Evolutionary conservation across 2,113 vertebrate species (phyloP), one percentile per base, ranked within the genome.

Genomic region (Macrotus californicus): DNA sequence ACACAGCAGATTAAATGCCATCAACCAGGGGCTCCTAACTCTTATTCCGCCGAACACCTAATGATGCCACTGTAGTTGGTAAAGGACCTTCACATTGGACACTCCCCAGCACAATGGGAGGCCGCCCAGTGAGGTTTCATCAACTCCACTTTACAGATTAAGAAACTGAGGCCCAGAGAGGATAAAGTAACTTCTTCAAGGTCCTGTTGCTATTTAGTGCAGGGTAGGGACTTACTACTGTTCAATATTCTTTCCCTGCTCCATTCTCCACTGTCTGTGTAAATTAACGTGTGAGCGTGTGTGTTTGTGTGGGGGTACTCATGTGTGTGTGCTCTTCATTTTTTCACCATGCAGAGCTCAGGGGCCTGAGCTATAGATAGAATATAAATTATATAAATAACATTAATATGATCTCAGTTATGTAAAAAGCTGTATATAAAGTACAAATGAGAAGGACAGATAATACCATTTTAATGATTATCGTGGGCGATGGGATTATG

Each of bases 381-480:
- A 84, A 48, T 86, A 89, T 95, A 95, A 96, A 95, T 93, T 82
- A 87, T 59, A 91, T 88, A 94, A 94, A 94, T 97, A 94, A 94
- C 88, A 73, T 88, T 83, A 81, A 87, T 90, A 82, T 61, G 79
- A 12, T 81, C 94, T 93, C 75, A 39, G 79, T 96, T 96, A 91
- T 83, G 64, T 89, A 88, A 93, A 95, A 95, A 90, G 29, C 86
- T 72, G 43, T 61, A 26, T 36, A 36, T 46, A 48, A 95, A 95
- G 92, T 94, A 91, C 91, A 84, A 77, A 94, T 79, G 93, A 86
- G 81, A 90, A 56, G 67, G 85, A 59, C 13, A 66, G 91, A 64
- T 95, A 96, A 92, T 96, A 41, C 93, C 83, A 69, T 94, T 96
- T 96, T 97, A 97, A 96, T 95, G 89, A 96, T 93, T 91, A 76